Conservation (phyloP, 2,888 invertebrate genomes). For the Punctoribates punctum region DNA sequence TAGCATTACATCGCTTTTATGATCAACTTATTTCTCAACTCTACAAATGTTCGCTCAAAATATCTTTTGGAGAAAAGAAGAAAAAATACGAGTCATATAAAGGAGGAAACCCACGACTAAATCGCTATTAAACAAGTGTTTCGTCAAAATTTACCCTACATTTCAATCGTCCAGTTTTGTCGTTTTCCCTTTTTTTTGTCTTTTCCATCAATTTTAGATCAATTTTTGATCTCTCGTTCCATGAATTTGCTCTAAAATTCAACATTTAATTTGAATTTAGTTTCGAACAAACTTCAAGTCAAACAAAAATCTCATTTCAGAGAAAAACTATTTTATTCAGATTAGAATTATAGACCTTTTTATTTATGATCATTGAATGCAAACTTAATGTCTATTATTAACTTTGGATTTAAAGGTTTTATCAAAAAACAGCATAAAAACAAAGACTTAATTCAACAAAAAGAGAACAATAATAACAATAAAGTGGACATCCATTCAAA, state of each 20-base stretch:
- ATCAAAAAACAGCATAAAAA: background rate
- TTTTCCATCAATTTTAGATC: background rate
- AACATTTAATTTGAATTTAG: no score
- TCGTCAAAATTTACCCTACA: background rate
- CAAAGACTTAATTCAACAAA: background rate
- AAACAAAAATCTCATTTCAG: no score
- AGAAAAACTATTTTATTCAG: no score
- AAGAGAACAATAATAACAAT: background rate
- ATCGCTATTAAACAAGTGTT: background rate
- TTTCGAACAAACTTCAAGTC: no score
- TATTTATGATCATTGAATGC: no score
- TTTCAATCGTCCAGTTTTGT: background rate
- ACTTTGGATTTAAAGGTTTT: conserved; percentile 1
- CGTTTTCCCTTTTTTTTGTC: background rate
- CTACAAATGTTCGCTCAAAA: conserved; percentile 12
- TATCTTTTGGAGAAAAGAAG: conserved; percentile 3
- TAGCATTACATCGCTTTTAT: conserved; percentile 25
- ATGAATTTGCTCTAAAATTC: no score
- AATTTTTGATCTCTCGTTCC: no score
- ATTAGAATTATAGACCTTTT: no score
- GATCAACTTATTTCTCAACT: background rate
- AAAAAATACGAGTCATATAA: background rate
- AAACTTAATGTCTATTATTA: background rate
- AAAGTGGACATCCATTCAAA: background rate
- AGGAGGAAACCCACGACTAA: background rate